These are phyloP conservation scores for Diplazon laetatorius DNA, from an alignment of 2,888 invertebrate genomes.

Conservation along the genomic window DNA sequence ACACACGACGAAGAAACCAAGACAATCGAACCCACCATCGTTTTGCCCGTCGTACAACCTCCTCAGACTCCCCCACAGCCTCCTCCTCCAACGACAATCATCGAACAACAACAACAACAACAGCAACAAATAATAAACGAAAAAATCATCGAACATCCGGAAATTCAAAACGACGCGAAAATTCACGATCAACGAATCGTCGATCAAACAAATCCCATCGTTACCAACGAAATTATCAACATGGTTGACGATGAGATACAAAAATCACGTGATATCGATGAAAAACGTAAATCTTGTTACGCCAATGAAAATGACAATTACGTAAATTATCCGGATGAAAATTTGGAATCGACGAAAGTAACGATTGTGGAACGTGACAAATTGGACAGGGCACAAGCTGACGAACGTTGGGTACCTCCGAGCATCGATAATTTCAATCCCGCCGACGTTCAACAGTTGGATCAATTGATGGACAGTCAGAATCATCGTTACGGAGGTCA, in stretches of 20 bases:
- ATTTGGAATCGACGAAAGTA: conserved; percentile 80
- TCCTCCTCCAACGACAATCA: conserved; percentile 31
- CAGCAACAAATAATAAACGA: conserved; percentile 32
- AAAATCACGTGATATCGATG: conserved; percentile 73
- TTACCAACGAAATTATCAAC: no score
- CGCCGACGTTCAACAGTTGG: conserved; percentile 75
- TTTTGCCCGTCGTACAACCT: no score
- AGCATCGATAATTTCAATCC: conserved; percentile 81
- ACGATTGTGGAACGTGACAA: conserved; percentile 80
- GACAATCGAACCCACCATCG: conserved; percentile 70
- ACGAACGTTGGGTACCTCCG: conserved; percentile 87
- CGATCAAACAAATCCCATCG: no score
- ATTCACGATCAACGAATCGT: conserved; percentile 51
- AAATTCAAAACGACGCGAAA: conserved; percentile 51
- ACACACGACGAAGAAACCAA: conserved; percentile 78
- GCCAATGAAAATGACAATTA: conserved; percentile 74
- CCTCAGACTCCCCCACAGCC: conserved; percentile 39
- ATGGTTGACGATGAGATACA: no score
- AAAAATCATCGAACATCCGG: conserved; percentile 51
- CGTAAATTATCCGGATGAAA: conserved; percentile 76
- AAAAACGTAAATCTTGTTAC: conserved; percentile 77
- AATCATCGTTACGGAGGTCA: conserved; percentile 78
- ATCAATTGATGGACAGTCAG: conserved; percentile 78
- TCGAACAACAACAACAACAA: conserved; percentile 46
- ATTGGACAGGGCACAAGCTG: conserved; percentile 83